Base-by-base conservation (phyloP, 2,113 vertebrate species). In the Pholis gunnellus region DNA sequence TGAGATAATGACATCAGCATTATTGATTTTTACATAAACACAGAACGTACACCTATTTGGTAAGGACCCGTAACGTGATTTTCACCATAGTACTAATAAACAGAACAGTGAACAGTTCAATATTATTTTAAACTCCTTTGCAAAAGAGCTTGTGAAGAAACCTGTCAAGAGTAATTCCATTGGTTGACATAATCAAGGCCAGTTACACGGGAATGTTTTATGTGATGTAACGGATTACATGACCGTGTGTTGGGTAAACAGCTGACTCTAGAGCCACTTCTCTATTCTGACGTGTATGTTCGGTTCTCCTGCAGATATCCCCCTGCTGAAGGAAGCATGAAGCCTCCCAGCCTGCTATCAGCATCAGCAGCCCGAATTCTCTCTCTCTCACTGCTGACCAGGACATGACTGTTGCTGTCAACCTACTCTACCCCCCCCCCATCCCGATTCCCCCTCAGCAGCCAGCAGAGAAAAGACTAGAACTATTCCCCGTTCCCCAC, bases 281-380 rank as follows among this genome's bases (percentile, higher is more conserved):
- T 87, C 54, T 34, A 5, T 36, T 87, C 82, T 87, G 46, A 90
- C 25, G 6, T 75, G 46, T 76, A 34, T 86, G 50, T 61, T 89
- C 14, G 81, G 42, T 67, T 60, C 31, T 66, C 42, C 64, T 87
- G 89, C 94, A 99, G 98, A 99, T 96, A 98, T 99, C 91, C 98
- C 98, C 29, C 95, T 99, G 92, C 63, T 99, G 94, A 99, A 99
- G 95, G 98, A 99, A 96, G 97, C 98, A 90, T 99, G 97, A 99
- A 94, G 81, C 86, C 91, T 92, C 85, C 89, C 87, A 81, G 71
- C 78, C 91, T 85, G 79, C 90, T 78, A 52, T 89, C 83, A 85
- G 78, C 79, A 46, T 73, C 86, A 79, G 90, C 93, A 84, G 70
- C 61, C 81, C 79, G 52, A 29, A 65, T 64, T 82, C 79, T 76